phyloP scores from a whole-genome alignment of 2,113 vertebrate species.

The Charina bottae region DNA sequence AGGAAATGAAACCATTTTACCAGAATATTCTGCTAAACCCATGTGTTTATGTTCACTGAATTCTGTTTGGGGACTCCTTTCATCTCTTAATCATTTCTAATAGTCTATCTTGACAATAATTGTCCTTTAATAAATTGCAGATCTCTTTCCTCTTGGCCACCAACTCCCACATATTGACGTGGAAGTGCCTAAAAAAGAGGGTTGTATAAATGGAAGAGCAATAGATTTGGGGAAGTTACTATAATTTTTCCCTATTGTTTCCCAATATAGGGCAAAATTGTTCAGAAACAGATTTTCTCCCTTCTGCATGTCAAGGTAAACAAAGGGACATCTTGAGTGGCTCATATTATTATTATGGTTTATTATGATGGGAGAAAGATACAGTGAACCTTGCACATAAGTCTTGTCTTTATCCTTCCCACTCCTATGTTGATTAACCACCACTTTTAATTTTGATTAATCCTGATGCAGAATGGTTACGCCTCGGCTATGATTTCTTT shows the following conservation, averaged over 20 bases:
- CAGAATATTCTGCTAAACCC: background rate
- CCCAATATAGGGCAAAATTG: background rate
- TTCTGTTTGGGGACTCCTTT: background rate
- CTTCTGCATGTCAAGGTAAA: background rate
- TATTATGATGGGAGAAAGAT: background rate
- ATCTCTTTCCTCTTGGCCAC: background rate
- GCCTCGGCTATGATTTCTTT: background rate
- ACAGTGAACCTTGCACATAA: background rate
- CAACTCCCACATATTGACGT: background rate
- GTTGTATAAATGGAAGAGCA: background rate
- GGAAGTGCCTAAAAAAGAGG: background rate
- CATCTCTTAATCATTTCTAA: background rate
- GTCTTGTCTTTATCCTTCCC: background rate
- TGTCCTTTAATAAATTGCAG: background rate
- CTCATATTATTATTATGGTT: background rate
- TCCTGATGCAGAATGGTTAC: background rate
- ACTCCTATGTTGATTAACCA: background rate
- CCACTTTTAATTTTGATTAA: background rate
- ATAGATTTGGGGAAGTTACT: background rate
- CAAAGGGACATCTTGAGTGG: background rate
- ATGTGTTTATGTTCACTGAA: background rate
- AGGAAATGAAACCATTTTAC: background rate
- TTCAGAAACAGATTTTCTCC: background rate
- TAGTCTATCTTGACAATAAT: background rate
- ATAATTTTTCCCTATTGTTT: background rate